phyloP scores from a whole-genome alignment of 1,140 invertebrate species.

The Atopsyche davidsoni region DNA sequence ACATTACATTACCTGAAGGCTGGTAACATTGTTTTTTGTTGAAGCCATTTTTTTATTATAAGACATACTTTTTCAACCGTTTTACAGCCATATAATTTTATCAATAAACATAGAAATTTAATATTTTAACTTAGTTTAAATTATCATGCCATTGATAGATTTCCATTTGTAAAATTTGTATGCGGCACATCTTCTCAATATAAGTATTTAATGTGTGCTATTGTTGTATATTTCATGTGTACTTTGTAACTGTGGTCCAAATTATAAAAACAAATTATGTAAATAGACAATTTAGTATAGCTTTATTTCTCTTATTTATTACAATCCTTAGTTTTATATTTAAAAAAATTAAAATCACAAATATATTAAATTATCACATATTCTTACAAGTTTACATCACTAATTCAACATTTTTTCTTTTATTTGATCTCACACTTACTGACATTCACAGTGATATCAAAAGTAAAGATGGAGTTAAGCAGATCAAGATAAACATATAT shows the following conservation, averaged over 20 bases:
- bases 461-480: no score
- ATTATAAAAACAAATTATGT: constrained; percentile 19
- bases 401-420: no score
- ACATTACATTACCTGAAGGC: constrained; percentile 1
- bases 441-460: no score
- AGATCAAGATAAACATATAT: no score
- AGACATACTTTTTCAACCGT: background rate
- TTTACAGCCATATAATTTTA: constrained; percentile 9
- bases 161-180: constrained; percentile 15
- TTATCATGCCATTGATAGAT: constrained; percentile 17
- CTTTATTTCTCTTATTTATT: no score
- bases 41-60: constrained; percentile 1
- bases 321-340: no score
- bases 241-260: constrained; percentile 28
- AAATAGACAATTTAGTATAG: constrained; percentile 25
- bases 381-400: no score
- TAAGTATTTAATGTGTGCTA: constrained; percentile 15
- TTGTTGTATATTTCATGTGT: constrained; percentile 24
- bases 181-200: constrained; percentile 6
- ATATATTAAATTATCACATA: no score
- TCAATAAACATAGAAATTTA: background rate
- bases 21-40: no score
- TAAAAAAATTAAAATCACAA: no score
- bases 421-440: no score
- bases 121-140: constrained; percentile 6